Base-by-base conservation (phyloP, 30 jellyfish, hydroid and myxozoan genomes). In the Turritopsis dohrnii region DNA sequence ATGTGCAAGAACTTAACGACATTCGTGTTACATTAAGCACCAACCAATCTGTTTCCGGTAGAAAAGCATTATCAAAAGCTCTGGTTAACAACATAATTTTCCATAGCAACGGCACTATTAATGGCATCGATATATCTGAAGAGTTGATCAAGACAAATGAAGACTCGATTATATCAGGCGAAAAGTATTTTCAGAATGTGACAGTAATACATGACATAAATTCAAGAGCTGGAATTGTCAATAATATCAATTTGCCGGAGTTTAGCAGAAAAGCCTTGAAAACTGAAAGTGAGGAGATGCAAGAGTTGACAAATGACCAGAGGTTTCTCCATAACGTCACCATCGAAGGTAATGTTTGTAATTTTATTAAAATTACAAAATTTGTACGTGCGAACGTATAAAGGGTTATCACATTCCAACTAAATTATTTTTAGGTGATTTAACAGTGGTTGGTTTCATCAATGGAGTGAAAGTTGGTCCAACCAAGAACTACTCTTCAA, bases 41-140 rank as follows among this genome's bases (percentile, higher is more conserved):
- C 8, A 71, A 88, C 81, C 96, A 88, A 83, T 81, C 88, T 27
- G 77, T 93, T 24, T 20, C 73, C 41, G 95, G 96, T 23, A 69
- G 18, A 52, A 75, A 72, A 75, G 20, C 73, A 16, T 93, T 93
- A 79, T 29, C 23, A 18, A 79, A 81, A 54, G 96, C 88, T 16
- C 71, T 76, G 13, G 66, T 83, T 0, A 82, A 88, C 1, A 66
- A 82, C 52, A 26, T 93, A 7, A 54, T 75, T 1, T n/a, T 88
- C 20, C 84, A 87, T 66, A 54, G 72, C 18, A 86, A 83, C 28
- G 90, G 85, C 16, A 93, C 95, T 20, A 86, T 93, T 17, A 93
- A 93, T 76, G 92, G 76, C 83, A 81, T 93, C 21, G 94, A 88
- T 54, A 29, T 81, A 1, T 85, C 94, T 41, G 86, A 87, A 82